Evolutionary conservation across 2,113 vertebrate genomes (phyloP), one percentile per base, ranked within the genome.

Genomic region (Micromys minutus): DNA sequence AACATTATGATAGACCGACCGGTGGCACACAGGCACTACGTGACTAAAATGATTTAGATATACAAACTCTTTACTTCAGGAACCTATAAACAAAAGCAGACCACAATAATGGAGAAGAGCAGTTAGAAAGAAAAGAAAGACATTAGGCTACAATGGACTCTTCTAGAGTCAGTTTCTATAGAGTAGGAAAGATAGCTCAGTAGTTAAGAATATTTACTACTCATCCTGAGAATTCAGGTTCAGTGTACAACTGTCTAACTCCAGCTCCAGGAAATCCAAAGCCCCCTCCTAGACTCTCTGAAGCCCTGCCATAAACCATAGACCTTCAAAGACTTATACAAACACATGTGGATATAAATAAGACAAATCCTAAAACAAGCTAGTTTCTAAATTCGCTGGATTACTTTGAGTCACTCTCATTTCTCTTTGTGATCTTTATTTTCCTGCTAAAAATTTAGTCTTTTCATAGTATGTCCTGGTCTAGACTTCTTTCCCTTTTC

Each of bases 81-180:
- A 76, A 87, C 9, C 57, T 81, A 55, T 57, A 57, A 75, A 45
- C 67, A 61, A 94, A 94, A 93, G 89, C 63, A 42, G 67, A 69
- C 3, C 7, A 15, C 6, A 94, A 0, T 52, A n/a, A 92, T 50
- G 17, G 50, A 19, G 34, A 84, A 8, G 22, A 5, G 2, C 6
- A 83, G 21, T 50, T 93, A 84, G 89, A 72, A 72, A 26, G 52
- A 47, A 77, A 92, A 34, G 12, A 71, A 13, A 42, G 13, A 0
- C 26, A 77, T 88, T 74, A 69, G 69, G 24, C 24, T 50, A 7
- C 31, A 45, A 65, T 7, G 83, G 79, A 29, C 10, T 61, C 4
- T 77, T 89, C 10, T 69, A 22, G 50, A 42, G 26, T 71, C 50
- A 36, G 13, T 91, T 93, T 65, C 59, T 7, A 19, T 0, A 9